Conservation (phyloP, 1,140 invertebrate species). For the Drosophila lacteicornis region DNA sequence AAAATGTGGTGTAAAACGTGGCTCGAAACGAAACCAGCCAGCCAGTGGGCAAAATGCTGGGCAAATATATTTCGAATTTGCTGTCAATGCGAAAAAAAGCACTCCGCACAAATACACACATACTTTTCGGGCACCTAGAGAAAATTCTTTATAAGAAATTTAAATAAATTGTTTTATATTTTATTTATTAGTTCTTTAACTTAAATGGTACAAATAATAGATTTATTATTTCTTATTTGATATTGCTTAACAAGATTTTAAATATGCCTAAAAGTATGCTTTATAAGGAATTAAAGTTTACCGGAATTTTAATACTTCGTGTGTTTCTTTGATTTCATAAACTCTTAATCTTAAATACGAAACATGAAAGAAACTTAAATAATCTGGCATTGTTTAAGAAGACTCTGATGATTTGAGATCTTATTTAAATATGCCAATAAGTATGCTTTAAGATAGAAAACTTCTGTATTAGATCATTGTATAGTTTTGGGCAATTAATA, state of each 20-base stretch:
- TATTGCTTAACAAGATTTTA: neutral
- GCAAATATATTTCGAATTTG: slow-evolving; percentile 81
- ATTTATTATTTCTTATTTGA: neutral
- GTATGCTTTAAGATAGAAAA: neutral
- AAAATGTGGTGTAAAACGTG: slow-evolving; percentile 73
- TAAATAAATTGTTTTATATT: neutral
- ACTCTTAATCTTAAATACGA: no score
- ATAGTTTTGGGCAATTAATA: neutral
- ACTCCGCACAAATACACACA: slow-evolving; percentile 33
- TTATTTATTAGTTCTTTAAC: no score
- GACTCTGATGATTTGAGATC: no score
- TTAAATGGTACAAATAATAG: no score
- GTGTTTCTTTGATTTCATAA: no score
- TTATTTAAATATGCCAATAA: neutral
- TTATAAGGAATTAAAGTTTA: no score
- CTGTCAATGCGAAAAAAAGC: slow-evolving; percentile 78
- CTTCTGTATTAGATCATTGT: no score
- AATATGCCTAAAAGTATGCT: no score
- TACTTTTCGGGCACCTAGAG: neutral
- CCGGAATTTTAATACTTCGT: no score
- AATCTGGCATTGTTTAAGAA: no score
- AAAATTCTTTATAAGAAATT: neutral
- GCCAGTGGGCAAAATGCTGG: slow-evolving; percentile 56
- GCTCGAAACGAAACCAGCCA: slow-evolving; percentile 43
- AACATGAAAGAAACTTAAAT: no score